These are phyloP conservation scores for Dipodomys spectabilis DNA, from an alignment of 2,113 vertebrate species.

Conservation along the genomic window DNA sequence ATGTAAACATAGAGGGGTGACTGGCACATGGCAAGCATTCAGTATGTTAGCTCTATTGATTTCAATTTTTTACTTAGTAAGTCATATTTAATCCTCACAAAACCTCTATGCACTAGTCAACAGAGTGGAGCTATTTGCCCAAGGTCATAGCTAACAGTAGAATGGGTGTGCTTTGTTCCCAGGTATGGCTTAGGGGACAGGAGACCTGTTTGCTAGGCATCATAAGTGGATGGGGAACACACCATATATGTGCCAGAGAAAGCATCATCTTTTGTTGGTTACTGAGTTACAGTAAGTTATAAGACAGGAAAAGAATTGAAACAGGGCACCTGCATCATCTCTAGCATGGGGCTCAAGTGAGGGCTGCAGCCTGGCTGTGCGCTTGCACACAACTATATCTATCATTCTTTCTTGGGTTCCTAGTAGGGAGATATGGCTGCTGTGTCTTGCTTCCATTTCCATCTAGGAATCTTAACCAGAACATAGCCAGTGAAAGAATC, in stretches of 20 bases:
- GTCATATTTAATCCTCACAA: neutral
- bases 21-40: neutral
- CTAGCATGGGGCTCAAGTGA: neutral
- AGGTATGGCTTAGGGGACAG: neutral
- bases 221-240: no score
- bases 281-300: constrained; percentile 36
- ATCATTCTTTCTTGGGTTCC: neutral
- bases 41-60: neutral
- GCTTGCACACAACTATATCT: neutral
- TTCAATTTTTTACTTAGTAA: neutral
- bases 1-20: neutral
- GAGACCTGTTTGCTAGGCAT: neutral
- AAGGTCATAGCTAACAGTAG: neutral
- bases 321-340: neutral
- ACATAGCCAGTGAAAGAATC: neutral
- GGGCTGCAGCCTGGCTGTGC: neutral
- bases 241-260: neutral
- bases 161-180: neutral
- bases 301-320: constrained; percentile 8
- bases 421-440: neutral
- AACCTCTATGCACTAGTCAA: neutral
- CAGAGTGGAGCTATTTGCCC: neutral
- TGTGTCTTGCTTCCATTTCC: neutral
- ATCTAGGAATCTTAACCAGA: neutral
- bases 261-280: neutral